Evolutionary conservation across 2,113 vertebrate species (phyloP).

Genomic region (Cyanoramphus novaezelandiae): DNA sequence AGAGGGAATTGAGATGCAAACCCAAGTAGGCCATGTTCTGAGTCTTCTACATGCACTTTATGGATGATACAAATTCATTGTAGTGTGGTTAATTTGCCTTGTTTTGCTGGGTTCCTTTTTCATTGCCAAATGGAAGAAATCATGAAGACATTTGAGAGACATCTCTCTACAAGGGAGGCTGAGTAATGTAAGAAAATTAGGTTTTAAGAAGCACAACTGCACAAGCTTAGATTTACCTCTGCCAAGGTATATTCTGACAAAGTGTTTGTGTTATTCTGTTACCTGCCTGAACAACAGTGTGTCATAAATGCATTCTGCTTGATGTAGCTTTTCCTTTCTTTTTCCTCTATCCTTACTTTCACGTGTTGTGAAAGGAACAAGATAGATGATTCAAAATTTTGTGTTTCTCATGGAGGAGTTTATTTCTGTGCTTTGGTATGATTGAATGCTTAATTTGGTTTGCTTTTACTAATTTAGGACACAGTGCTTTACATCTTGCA

Average conservation of each 20-base stretch:
- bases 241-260: neutral
- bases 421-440: neutral
- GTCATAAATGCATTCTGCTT: neutral
- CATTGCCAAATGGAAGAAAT: neutral
- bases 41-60: rapidly evolving
- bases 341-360: neutral
- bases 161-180: neutral
- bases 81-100: neutral
- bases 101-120: neutral
- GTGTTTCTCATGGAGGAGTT: neutral
- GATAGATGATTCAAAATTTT: neutral
- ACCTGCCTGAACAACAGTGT: neutral
- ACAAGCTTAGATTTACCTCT: neutral
- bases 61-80: neutral
- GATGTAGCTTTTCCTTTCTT: neutral
- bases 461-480: constrained; percentile 76
- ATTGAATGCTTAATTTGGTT: neutral
- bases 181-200: neutral
- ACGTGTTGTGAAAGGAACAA: neutral
- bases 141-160: neutral
- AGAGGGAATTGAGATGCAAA: neutral
- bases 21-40: neutral
- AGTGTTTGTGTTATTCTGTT: neutral
- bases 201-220: neutral
- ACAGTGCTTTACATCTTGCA: constrained; percentile 90